Base-by-base conservation (phyloP, 2,888 invertebrate species). In the Pocota personata region DNA sequence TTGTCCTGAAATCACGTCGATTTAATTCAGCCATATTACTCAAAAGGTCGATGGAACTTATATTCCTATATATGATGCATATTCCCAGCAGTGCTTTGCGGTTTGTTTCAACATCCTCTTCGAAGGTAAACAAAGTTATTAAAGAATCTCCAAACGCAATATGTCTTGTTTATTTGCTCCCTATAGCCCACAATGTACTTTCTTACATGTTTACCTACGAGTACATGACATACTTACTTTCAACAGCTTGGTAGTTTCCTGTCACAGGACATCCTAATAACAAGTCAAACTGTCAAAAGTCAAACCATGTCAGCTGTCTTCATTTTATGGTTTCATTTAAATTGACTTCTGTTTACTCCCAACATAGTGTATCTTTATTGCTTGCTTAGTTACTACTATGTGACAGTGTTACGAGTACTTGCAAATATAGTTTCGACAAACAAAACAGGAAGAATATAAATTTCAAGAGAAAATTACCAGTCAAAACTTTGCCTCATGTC, bases 401-500 rank as follows among this genome's bases (percentile, higher is more conserved):
- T 40, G 40, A 40, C 40, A 46, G 19, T 19, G n/a, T n/a, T n/a
- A n/a, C n/a, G n/a, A n/a, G n/a, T 21, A 21, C 48, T 12, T 21
- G 10, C 10, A 48, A 48, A 48, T 2, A 19, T 10, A 21, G 10
- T 48, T 48, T 3, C 21, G 10, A 48, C 19, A 19, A 12, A 12
- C 48, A 48, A 48, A 48, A 48, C 48, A 21, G 48, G 48, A 48
- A 8, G 48, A 19, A 48, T 21, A 10, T 48, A 19, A 48, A 21
- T 21, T n/a, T 8, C 16, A 46, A 46, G 12, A 21, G 19, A 48
- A 79, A 79, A 84, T 76, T 79, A 84, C 75, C 79, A 79, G 79
- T 79, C 84, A 84, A 67, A 82, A 76, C 16, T 76, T 82, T 37
- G 32, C 64, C 75, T 69, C 5, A 46, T 48, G 62, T 50, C 43